Base-by-base conservation (phyloP, 2,888 invertebrate species). In the Melinaea marsaeus region DNA sequence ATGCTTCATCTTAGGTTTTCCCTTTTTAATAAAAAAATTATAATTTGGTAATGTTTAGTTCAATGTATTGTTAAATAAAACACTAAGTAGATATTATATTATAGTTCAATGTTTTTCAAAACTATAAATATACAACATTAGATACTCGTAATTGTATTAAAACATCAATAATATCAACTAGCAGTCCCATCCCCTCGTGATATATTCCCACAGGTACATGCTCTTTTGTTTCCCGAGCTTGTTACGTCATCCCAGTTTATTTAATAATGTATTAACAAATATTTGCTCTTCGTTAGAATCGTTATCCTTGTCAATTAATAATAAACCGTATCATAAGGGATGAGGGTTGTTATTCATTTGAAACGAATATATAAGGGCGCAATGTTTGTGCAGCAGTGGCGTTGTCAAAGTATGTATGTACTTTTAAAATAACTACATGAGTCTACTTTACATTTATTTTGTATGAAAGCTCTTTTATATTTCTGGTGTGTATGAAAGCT, bases 231-330 rank as follows among this genome's bases (percentile, higher is more conserved):
- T 32, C 48, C 32, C 34, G 34, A 47, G 76, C 72, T 72, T 74
- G 69, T 75, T 74, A 71, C 74, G 34, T 55, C 66, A 71, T 78
- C 47, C 32, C 51, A 22, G 32, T 58, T 82, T 82, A 76, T 79
- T 74, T 74, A 80, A 79, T 77, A 78, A 78, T 77, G 77, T 77
- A 77, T 75, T 69, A 58, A 55, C 80, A 85, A 86, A 87, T 81
- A 81, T 88, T 86, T 85, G 81, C 71, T 70, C 74, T 75, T 86
- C 81, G 83, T 85, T 86, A 84, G 77, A 76, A 67, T 65, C 65
- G 46, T 58, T 58, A 22, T 51, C 13, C 51, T 22, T 5, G 6
- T 9, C 4, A 6, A 2, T 51, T 51, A 51, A 51, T 32, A 51
- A 32, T 32, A 51, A 51, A 51, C 11, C 32, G 9, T 51, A 51